Evolutionary conservation across 2,888 invertebrate species (phyloP).

Genomic region (Druceiella hillmani): DNA sequence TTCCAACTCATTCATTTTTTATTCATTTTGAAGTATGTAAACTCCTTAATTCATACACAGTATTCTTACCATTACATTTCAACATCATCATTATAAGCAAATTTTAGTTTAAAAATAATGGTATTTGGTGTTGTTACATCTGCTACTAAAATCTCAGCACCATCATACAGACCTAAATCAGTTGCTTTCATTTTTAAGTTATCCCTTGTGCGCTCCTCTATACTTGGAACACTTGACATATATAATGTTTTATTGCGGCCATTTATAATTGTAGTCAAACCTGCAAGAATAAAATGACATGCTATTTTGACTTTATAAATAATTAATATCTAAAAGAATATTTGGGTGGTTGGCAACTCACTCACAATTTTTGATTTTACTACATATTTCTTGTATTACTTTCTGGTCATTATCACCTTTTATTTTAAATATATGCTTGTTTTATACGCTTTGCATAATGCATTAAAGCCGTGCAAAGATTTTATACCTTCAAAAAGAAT

Average conservation of each 20-base stretch:
- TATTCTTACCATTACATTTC: constrained; percentile 39
- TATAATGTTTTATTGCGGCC: constrained; percentile 90
- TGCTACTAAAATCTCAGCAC: constrained; percentile 83
- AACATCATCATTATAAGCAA: constrained; percentile 51
- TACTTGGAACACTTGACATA: constrained; percentile 86
- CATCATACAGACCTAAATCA: constrained; percentile 81
- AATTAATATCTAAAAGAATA: too few relatives aligned
- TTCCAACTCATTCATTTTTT: too few relatives aligned
- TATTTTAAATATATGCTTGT: too few relatives aligned
- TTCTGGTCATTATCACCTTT: too few relatives aligned
- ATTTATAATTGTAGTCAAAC: constrained; percentile 74
- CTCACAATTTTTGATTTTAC: too few relatives aligned
- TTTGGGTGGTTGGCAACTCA: too few relatives aligned
- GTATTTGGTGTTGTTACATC: constrained; percentile 87
- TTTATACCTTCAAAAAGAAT: too few relatives aligned
- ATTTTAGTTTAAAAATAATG: constrained; percentile 69
- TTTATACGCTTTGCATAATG: too few relatives aligned
- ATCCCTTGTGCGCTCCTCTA: constrained; percentile 81
- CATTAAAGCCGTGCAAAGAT: too few relatives aligned
- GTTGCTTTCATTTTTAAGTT: constrained; percentile 84
- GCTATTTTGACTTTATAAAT: not conserved
- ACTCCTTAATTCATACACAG: too few relatives aligned
- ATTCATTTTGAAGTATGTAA: too few relatives aligned
- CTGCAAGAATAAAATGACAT: constrained; percentile 34
- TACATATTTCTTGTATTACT: too few relatives aligned